Evolutionary conservation across 2,113 vertebrate species (phyloP), one percentile per base, ranked within the genome.

Genomic region (Ailurus styani): DNA sequence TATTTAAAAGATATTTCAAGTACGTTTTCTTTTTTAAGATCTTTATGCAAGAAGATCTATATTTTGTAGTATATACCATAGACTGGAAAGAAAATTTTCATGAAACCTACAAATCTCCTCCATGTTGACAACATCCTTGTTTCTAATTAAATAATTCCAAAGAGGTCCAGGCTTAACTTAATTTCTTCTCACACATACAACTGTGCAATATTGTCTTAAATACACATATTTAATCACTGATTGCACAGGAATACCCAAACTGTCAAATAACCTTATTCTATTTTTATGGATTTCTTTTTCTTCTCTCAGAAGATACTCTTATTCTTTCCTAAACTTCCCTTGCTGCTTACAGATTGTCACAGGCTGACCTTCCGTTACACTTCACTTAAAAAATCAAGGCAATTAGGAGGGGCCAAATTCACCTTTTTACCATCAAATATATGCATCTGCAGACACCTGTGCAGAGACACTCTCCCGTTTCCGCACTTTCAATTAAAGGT

Each of bases 401-500:
- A 27, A 55, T 21, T 21, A 25, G 4, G 0, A 31, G 14, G 57
- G 31, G 34, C 9, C 47, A 55, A n/a, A 60, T 47, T 93, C 7
- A 37, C n/a, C 7, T 64, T 66, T 90, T 45, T 9, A 45, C 3
- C 3, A 1, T 5, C 31, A 55, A 21, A 29, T 25, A 55, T 13
- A 42, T 4, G 3, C 34, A 70, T 72, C 31, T 52, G 62, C 27
- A 27, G 17, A 79, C 0, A 20, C 29, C 7, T 23, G n/a, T 66
- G 3, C 7, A 14, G 2, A 27, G 45, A 37, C 0, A 17, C 14
- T 77, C 20, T 52, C 5, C 2, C 47, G 29, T 42, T 6, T 45
- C 45, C 50, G 47, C 17, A 72, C 21, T 64, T 55, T 15, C 10
- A 55, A 6, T 12, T 25, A 45, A 42, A 2, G 13, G 29, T 9